phyloP scores from a whole-genome alignment of 2,113 vertebrate species.

The Ginglymostoma cirratum region DNA sequence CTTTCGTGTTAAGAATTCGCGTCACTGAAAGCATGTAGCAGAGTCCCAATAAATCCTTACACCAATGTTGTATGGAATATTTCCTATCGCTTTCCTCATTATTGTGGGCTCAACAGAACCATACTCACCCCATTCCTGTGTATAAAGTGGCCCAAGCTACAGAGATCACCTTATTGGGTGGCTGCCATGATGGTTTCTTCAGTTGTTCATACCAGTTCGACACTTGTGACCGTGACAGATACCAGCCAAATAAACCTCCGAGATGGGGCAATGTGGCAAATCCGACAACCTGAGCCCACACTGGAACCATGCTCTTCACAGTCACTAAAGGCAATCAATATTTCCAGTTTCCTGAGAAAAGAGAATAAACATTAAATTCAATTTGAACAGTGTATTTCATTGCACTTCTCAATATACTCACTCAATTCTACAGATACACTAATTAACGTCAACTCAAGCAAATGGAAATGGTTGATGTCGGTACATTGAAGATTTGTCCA shows the following conservation, averaged over 20 bases:
- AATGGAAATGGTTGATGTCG: background rate
- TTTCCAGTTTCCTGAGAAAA: background rate
- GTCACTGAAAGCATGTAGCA: background rate
- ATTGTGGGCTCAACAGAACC: background rate
- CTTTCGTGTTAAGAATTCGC: background rate
- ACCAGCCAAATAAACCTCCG: slow-evolving; percentile 66
- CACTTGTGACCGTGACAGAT: slow-evolving; percentile 55
- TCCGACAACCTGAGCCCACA: slow-evolving; percentile 66
- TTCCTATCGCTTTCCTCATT: background rate
- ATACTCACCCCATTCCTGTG: slow-evolving; percentile 74
- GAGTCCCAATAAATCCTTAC: background rate
- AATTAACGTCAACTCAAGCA: background rate
- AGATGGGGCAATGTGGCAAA: slow-evolving; percentile 72
- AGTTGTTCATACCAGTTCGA: slow-evolving; percentile 66
- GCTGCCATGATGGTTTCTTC: slow-evolving; percentile 72
- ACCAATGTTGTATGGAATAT: background rate
- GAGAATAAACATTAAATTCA: background rate
- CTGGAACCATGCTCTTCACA: slow-evolving; percentile 44
- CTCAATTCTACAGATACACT: background rate
- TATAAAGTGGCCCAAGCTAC: slow-evolving; percentile 73
- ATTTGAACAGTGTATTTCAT: background rate
- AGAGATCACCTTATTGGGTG: slow-evolving; percentile 61
- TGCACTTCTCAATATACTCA: background rate
- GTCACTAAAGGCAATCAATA: background rate
- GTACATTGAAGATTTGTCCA: too few species aligned